Conservation (phyloP, 2,888 invertebrate genomes). For the Scelioninae gen. 2 region DNA sequence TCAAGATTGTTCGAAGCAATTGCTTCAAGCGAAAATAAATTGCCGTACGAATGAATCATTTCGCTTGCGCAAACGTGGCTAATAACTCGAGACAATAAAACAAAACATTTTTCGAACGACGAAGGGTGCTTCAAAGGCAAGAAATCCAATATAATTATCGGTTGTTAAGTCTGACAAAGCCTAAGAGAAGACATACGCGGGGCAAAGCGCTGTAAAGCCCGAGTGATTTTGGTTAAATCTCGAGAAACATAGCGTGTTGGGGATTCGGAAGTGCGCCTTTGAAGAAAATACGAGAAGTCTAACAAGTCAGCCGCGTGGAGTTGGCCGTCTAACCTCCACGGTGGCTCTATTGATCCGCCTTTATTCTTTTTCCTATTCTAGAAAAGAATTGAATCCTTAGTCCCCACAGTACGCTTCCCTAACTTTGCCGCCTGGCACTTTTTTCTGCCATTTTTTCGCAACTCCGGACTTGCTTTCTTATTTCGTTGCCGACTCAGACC, state of each 20-base stretch:
- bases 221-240: slow-evolving; percentile 53
- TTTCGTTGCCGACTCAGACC: slow-evolving; percentile 32
- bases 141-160: slow-evolving; percentile 46
- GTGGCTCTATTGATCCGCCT: slow-evolving; percentile 69
- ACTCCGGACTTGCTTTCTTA: slow-evolving; percentile 38
- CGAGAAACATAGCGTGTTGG: slow-evolving; percentile 56
- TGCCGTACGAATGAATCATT: not conserved
- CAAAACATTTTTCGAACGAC: slow-evolving; percentile 19
- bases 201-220: slow-evolving; percentile 33
- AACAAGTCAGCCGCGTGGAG: slow-evolving; percentile 61
- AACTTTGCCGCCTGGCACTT: slow-evolving; percentile 63
- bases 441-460: slow-evolving; percentile 46
- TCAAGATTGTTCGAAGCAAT: too few relatives aligned
- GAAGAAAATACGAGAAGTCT: slow-evolving; percentile 69
- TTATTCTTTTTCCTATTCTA: slow-evolving; percentile 62
- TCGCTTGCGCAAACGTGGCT: not conserved
- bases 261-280: slow-evolving; percentile 71
- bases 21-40: too few relatives aligned
- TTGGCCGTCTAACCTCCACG: slow-evolving; percentile 61
- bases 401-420: slow-evolving; percentile 63
- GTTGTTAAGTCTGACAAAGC: slow-evolving; percentile 39
- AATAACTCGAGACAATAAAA: slow-evolving; percentile 2
- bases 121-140: slow-evolving; percentile 18
- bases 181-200: slow-evolving; percentile 35
- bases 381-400: slow-evolving; percentile 72